These are phyloP conservation scores for Tragelaphus oryx DNA, from an alignment of 2,797 vertebrate species.

Conservation along the genomic window DNA sequence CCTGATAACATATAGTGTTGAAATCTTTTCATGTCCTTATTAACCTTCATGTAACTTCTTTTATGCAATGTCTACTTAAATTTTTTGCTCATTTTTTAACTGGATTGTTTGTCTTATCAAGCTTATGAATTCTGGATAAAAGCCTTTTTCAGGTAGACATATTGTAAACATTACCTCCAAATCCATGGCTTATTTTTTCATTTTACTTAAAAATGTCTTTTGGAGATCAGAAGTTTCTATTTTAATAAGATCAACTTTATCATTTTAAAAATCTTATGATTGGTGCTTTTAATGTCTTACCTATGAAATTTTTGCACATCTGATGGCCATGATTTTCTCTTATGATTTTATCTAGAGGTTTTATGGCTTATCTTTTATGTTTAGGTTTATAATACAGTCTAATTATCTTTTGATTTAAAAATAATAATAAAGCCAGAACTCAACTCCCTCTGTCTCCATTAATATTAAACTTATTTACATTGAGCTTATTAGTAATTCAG, in stretches of 20 bases:
- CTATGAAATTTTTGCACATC: background rate
- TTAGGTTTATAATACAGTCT: background rate
- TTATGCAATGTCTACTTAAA: background rate
- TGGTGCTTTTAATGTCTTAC: background rate
- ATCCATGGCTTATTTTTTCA: background rate
- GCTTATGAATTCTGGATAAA: background rate
- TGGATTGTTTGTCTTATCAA: background rate
- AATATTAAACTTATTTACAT: conserved; percentile 18
- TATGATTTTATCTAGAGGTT: background rate
- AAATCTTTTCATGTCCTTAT: background rate
- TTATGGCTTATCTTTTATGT: background rate
- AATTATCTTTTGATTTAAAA: conserved; percentile 24
- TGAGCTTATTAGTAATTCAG: background rate
- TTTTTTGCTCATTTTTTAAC: background rate
- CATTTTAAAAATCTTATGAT: background rate
- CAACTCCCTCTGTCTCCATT: background rate
- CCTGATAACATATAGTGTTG: background rate
- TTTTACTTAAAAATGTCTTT: background rate
- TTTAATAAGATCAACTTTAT: background rate
- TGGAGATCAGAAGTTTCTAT: conserved; percentile 6
- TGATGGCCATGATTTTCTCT: background rate
- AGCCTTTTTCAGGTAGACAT: background rate
- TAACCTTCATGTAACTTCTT: background rate
- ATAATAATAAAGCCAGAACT: conserved; percentile 10
- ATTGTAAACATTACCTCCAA: background rate